Base-by-base conservation (phyloP, 1,140 invertebrate species). In the Pristionchus pacificus region DNA sequence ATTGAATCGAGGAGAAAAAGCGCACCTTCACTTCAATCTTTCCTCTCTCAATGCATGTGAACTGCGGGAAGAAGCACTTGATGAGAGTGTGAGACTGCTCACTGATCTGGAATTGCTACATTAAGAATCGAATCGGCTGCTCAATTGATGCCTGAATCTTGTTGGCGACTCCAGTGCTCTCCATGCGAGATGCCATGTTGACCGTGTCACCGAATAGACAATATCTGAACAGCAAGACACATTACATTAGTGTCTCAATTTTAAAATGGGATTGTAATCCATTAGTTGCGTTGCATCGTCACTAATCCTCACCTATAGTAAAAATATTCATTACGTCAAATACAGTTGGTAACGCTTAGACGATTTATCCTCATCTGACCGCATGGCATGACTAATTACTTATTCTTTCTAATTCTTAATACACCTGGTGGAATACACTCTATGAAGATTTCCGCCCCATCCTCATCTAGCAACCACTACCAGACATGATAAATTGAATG, bases 311-410 rank as follows among this genome's bases (percentile, higher is more conserved):
- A n/a, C n/a, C n/a, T n/a, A n/a, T n/a, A n/a, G n/a, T n/a, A n/a
- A n/a, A n/a, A n/a, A n/a, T n/a, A n/a, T 25, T 24, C 3, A 68
- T 28, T 25, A 68, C 24, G 24, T 10, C 24, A 6, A 13, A 14
- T 65, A 68, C 27, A 60, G 49, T 24, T 60, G 14, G 2, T 60
- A 27, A 2, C 60, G 2, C n/a, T 60, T 55, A n/a, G n/a, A n/a
- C 14, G 30, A 15, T 33, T 67, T 28, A 87, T 65, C 87, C 86
- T n/a, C n/a, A n/a, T n/a, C n/a, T n/a, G n/a, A n/a, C n/a, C n/a
- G n/a, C n/a, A n/a, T n/a, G n/a, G n/a, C n/a, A n/a, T n/a, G n/a
- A n/a, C n/a, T n/a, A n/a, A n/a, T n/a, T n/a, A n/a, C n/a, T n/a
- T n/a, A n/a, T n/a, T n/a, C n/a, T n/a, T n/a, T n/a, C n/a, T n/a